Base-by-base conservation (phyloP, 2,113 vertebrate species). In the Dolichallabes microphthalmus region DNA sequence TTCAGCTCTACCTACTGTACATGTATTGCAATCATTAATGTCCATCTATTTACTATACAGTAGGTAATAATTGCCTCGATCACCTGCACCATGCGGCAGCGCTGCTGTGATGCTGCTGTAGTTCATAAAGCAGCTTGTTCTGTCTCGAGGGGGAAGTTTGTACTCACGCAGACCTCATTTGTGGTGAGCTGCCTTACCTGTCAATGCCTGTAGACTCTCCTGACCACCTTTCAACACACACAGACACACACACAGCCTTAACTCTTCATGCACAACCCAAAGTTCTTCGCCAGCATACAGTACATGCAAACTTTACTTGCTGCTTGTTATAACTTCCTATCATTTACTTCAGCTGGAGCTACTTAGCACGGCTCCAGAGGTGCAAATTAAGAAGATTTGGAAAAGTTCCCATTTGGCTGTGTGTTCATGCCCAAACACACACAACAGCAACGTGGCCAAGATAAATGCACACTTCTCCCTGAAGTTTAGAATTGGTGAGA, bases 91-190 rank as follows among this genome's bases (percentile, higher is more conserved):
- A 66, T 32, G 27, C 6, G 32, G 64, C 7, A 19, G 32, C 45
- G 73, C 77, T 73, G n/a, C 82, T 64, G 32, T 79, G 81, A 78
- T 85, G 55, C 61, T 1, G 25, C 30, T 68, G 78, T 83, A 82
- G 82, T 66, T 75, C 35, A 55, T 74, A 87, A 75, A 45, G 52
- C 74, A 80, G 35, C 58, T 27, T 79, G 60, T 82, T 73, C 20
- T 84, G 77, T 85, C 64, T 88, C 91, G 89, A 79, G 85, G 68
- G 71, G 84, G 66, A 68, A 64, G 71, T 57, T 66, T 83, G 90
- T 90, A 94, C 94, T 90, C 94, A 94, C 92, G 91, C 90, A 92
- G 92, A 90, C 68, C 93, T 93, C 93, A 95, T 94, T 93, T 95
- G 94, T 92, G 92, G 91, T 90, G 89, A 91, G 91, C 90, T 90